Evolutionary conservation across 92 coral and sea anemone genomes (phyloP), one percentile per base, ranked within the genome.

Genomic region (Porites evermanni): DNA sequence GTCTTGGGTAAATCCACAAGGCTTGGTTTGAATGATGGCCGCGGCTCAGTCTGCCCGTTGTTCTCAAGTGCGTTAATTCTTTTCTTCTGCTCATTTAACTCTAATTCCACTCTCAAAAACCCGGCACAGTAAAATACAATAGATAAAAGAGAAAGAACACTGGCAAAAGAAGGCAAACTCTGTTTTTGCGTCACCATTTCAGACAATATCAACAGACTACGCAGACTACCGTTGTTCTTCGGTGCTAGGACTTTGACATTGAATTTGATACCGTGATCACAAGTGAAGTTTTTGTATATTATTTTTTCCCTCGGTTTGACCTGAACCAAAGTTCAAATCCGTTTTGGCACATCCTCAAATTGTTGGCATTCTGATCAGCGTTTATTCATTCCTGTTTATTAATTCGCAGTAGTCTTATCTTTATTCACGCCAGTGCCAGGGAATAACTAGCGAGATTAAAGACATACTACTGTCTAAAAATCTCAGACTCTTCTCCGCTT

Each of bases 91-190:
- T 63, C 67, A 19, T 63, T 63, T 18, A 63, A 16, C 67, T 63
- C 23, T 19, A 63, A 69, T 69, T 19, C 74, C 11, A 38, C 23
- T 70, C 85, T 58, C 50, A 80, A 13, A 80, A 80, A 80, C 12
- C 75, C 75, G 19, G 74, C 85, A 18, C 85, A 69, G 67, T 80
- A 80, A 13, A 80, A 80, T 29, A 68, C 67, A 23, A 80, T 32
- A 12, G 85, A 80, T 7, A 80, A 10, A 24, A 80, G n/a, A 23
- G 85, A 80, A 68, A 69, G 29, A 16, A 80, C 54, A 9, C 67
- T 52, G 53, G 74, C 75, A 67, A 79, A 32, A 4, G 85, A 80
- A 24, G 85, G 85, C 1, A 69, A 24, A 16, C 32, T 80, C 14
- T 68, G 68, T 76, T 80, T 80, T 23, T 26, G 76, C 21, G 71